phyloP scores from a whole-genome alignment of 2,797 vertebrate genomes.

The Nannoperca obscura region DNA sequence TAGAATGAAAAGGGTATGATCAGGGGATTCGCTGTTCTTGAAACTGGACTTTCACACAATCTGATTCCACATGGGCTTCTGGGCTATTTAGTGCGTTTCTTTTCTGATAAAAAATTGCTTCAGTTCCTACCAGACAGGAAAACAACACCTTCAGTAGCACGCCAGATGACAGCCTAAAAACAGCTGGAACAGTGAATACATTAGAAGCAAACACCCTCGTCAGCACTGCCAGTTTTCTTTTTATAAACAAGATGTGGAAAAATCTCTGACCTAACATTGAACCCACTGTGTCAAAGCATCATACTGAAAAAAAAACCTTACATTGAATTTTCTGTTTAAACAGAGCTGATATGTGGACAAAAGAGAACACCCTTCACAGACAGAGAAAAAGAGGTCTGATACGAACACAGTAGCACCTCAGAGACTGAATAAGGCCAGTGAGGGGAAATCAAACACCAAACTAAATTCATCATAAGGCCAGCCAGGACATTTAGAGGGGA shows the following conservation, averaged over 20 bases:
- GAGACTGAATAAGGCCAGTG: background rate
- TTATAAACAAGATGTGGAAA: background rate
- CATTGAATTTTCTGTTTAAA: constrained; percentile 37
- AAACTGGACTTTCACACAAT: constrained; percentile 32
- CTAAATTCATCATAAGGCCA: constrained; percentile 41
- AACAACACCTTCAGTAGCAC: constrained; percentile 21
- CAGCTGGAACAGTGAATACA: constrained; percentile 20
- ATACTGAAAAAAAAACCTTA: background rate
- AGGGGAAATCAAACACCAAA: constrained; percentile 37
- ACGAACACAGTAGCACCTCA: constrained; percentile 16
- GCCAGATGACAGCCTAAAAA: constrained; percentile 31
- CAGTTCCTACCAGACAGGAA: constrained; percentile 8
- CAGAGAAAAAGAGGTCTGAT: constrained; percentile 31
- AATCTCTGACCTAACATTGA: constrained; percentile 22
- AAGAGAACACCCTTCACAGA: constrained; percentile 28
- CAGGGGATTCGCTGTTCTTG: constrained; percentile 32
- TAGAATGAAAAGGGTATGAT: constrained; percentile 50
- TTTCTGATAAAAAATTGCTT: constrained; percentile 23
- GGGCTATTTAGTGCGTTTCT: constrained; percentile 21
- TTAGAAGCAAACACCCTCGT: constrained; percentile 27
- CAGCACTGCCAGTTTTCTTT: background rate
- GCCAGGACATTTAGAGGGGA: constrained; percentile 33
- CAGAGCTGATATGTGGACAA: constrained; percentile 6
- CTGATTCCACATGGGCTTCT: background rate
- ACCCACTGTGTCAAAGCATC: background rate